Percentiles rank a stretch among this genome's conserved stretches.
Conservation (phyloP, 1,140 invertebrate species). For the Scaptomyza graminum region DNA sequence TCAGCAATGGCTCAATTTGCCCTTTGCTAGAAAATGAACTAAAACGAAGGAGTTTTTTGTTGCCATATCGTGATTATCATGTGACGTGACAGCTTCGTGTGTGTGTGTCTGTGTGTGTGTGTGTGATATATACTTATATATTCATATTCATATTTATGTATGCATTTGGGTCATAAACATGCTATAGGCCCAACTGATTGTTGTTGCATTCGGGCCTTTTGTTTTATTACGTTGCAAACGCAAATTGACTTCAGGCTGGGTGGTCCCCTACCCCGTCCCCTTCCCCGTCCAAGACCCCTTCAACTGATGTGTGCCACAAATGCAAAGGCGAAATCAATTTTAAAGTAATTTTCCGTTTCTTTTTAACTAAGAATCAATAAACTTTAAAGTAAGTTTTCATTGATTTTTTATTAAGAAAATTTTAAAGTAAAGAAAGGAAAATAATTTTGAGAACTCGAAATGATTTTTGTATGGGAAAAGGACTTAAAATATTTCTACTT, state of each 20-base stretch:
- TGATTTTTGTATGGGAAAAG: no score
- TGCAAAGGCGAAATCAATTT: conserved; percentile 2
- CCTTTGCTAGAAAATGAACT: background rate
- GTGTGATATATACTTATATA: conserved; percentile 63
- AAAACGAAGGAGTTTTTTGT: background rate
- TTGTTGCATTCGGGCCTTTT: conserved; percentile 17
- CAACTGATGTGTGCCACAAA: background rate
- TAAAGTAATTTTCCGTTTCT: background rate
- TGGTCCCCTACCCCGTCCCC: no score
- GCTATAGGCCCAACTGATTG: conserved; percentile 29
- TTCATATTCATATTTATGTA: conserved; percentile 65
- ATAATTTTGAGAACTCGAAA: no score
- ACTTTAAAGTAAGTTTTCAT: background rate
- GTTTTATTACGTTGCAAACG: conserved; percentile 37
- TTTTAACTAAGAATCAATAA: background rate
- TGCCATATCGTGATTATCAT: conserved; percentile 77
- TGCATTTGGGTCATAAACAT: conserved; percentile 81
- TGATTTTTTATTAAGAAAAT: no score
- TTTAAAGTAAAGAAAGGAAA: no score
- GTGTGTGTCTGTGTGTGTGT: no score
- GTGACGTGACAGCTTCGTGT: conserved; percentile 77
- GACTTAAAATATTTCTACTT: no score
- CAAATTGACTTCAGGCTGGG: conserved; percentile 46
- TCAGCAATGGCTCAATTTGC: conserved; percentile 70
- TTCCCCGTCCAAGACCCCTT: no score